Percentiles rank a stretch among this genome's conserved stretches.
Conservation (phyloP, 1,140 invertebrate species). For the Platyscapa corneri region DNA sequence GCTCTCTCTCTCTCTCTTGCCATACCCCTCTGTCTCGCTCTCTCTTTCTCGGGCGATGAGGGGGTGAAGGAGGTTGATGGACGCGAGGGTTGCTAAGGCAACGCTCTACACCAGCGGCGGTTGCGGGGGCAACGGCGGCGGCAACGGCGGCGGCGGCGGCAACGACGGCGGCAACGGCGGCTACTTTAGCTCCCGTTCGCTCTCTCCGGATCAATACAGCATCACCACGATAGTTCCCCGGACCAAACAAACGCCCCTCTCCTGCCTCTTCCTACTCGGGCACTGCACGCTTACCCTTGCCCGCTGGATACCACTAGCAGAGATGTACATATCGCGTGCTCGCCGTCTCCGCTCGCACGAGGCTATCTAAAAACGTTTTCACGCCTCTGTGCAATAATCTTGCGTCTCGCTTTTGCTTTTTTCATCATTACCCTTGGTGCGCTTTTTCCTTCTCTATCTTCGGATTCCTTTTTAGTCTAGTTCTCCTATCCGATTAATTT, state of each 20-base stretch:
- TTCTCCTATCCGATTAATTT: too few relatives aligned
- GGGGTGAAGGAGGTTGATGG: constrained; percentile 69
- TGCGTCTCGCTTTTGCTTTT: constrained; percentile 38
- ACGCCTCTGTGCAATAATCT: constrained; percentile 36
- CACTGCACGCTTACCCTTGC: neutral
- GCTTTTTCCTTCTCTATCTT: neutral
- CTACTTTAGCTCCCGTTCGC: constrained; percentile 69
- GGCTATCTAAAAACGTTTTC: constrained; percentile 49
- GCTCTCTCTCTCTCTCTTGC: constrained; percentile 3
- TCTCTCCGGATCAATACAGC: constrained; percentile 72
- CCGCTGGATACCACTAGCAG: constrained; percentile 31
- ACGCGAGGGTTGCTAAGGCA: constrained; percentile 74
- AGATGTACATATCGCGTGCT: constrained; percentile 20
- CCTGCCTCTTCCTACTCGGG: constrained; percentile 30
- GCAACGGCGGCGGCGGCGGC: too few relatives aligned
- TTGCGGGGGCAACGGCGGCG: too few relatives aligned
- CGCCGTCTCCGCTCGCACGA: neutral
- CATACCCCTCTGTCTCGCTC: constrained; percentile 5
- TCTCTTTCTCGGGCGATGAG: constrained; percentile 58
- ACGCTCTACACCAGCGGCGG: constrained; percentile 67
- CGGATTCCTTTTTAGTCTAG: neutral
- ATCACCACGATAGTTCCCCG: constrained; percentile 67
- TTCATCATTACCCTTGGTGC: constrained; percentile 7
- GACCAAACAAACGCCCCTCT: constrained; percentile 69
- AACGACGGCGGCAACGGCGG: too few relatives aligned